These are phyloP conservation scores for Cordylochernes scorpioides DNA, from an alignment of 2,888 invertebrate genomes.

Conservation along the genomic window DNA sequence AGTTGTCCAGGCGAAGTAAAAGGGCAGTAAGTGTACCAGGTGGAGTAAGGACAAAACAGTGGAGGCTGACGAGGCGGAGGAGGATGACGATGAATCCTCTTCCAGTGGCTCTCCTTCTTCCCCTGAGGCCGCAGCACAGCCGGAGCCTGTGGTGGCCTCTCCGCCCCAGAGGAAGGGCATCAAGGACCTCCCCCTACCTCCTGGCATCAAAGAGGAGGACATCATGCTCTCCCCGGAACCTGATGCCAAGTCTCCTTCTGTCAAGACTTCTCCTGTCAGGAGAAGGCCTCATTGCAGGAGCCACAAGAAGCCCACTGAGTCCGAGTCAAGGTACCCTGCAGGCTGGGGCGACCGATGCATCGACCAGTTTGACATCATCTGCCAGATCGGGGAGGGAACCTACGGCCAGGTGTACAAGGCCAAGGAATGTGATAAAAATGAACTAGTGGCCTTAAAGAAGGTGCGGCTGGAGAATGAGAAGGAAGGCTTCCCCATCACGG, in stretches of 20 bases:
- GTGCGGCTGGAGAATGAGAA: conserved; percentile 94
- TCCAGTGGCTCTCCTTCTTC: too few species aligned
- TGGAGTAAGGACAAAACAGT: too few species aligned
- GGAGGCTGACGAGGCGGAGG: too few species aligned
- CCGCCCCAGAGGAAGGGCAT: conserved; percentile 36
- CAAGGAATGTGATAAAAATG: conserved; percentile 43
- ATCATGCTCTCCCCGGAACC: conserved; percentile 10
- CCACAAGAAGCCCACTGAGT: too few species aligned
- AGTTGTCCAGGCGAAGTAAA: too few species aligned
- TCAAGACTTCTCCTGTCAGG: too few species aligned
- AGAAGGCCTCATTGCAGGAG: too few species aligned
- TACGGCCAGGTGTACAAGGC: conserved; percentile 97
- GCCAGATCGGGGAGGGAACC: conserved; percentile 94
- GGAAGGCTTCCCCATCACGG: conserved; percentile 77
- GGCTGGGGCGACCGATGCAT: conserved; percentile 91
- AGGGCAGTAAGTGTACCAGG: too few species aligned
- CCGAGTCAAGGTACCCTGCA: too few species aligned
- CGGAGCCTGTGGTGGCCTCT: conserved; percentile 5
- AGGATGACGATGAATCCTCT: too few species aligned
- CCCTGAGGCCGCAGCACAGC: too few species aligned
- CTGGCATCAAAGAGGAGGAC: conserved; percentile 24
- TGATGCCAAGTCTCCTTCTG: too few species aligned
- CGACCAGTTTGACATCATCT: conserved; percentile 79
- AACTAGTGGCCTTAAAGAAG: conserved; percentile 68
- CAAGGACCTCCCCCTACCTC: conserved; percentile 78